phyloP scores from a whole-genome alignment of 2,113 vertebrate genomes.

The Catagonus wagneri region DNA sequence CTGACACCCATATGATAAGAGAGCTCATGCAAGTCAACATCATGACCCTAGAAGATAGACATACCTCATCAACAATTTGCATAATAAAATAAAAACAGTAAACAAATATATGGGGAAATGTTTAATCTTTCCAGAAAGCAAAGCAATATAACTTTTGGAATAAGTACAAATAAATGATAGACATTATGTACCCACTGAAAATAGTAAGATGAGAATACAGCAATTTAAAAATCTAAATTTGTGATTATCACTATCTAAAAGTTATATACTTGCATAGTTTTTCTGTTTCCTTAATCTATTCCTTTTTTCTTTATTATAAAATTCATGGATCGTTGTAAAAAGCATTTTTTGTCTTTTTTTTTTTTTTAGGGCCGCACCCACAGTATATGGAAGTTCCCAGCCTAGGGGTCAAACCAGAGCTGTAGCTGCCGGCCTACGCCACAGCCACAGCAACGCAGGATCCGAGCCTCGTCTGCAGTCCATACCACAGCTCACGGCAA shows the following conservation, averaged over 20 bases:
- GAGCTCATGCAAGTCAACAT: not conserved
- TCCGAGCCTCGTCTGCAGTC: too few relatives aligned
- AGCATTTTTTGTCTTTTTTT: not conserved
- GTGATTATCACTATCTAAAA: slow-evolving; percentile 27
- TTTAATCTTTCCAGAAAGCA: slow-evolving; percentile 3
- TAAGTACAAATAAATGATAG: slow-evolving; percentile 27
- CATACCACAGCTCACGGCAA: too few relatives aligned
- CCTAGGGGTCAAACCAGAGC: too few relatives aligned
- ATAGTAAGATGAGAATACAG: not conserved
- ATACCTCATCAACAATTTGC: not conserved
- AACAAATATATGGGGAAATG: not conserved
- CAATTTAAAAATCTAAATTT: slow-evolving; percentile 25
- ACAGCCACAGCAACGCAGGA: too few relatives aligned
- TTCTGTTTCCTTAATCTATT: not conserved
- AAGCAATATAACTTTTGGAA: slow-evolving; percentile 31
- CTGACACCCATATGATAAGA: not conserved
- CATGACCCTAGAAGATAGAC: not conserved
- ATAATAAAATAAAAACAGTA: slow-evolving; percentile 27
- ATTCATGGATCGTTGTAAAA: not conserved
- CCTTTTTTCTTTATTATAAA: slow-evolving; percentile 36
- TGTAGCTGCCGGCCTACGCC: too few relatives aligned
- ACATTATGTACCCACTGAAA: not conserved
- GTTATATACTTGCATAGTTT: not conserved
- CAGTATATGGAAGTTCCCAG: too few relatives aligned
- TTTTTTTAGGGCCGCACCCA: too few relatives aligned